Evolutionary conservation across 2,888 invertebrate genomes (phyloP), one percentile per base, ranked within the genome.

Genomic region (Sylvicola fuscatus): DNA sequence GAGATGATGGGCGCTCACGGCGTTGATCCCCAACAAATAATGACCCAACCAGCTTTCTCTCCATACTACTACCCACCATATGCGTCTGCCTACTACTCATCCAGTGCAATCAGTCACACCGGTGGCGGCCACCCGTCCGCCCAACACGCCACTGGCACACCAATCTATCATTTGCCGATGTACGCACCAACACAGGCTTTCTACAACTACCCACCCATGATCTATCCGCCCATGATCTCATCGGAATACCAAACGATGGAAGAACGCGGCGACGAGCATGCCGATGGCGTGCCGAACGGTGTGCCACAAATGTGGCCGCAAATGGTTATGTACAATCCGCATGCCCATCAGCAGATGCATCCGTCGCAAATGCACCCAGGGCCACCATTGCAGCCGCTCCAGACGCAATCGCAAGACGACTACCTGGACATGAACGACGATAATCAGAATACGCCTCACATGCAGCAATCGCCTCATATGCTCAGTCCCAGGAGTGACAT

Each of bases 71-170:
- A 21, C 21, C 21, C 21, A 21, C 21, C 4, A 21, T 21, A 21
- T 21, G 21, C 21, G 21, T 8, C 21, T 21, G 21, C 21, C 21
- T 21, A 21, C 21, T 3, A 39, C 33, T 13, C 43, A 56, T 3
- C 45, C 53, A 15, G 54, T 47, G 42, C 46, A 44, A 21, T 21
- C 8, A 8, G 21, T 8, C 21, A 21, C 8, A 21, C 21, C 21
- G 21, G 21, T 27, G 44, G 50, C 40, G 49, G 49, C 1, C 56
- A 55, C 41, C 47, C 52, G 12, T 47, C 49, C n/a, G 51, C 54
- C 16, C 59, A 58, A 41, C 59, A 57, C 39, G 55, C 56, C 10
- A 45, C 55, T 3, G 56, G 56, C 2, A 38, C 46, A 2, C 56
- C 57, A 7, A 26, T 58, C 2, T 56, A 46, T 38, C 40, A 56